Evolutionary conservation across 2,113 vertebrate species (phyloP).

Genomic region (Neotragus moschatus): DNA sequence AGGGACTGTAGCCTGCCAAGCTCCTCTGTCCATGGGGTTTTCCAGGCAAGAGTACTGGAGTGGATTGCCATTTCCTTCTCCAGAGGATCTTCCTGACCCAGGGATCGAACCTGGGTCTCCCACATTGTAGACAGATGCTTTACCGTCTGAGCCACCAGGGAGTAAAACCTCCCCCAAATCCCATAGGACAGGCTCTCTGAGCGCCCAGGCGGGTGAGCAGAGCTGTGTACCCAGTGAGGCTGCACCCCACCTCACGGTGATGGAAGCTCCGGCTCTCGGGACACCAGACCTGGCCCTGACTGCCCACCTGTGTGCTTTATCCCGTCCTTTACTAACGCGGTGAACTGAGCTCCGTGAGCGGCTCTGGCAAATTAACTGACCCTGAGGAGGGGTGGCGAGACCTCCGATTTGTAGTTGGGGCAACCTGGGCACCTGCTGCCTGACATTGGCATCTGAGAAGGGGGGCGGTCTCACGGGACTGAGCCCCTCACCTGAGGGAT

Average conservation of each 20-base stretch:
- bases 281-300: not conserved
- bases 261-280: accelerated
- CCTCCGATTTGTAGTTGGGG: accelerated
- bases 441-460: accelerated
- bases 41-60: no score
- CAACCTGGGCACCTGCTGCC: accelerated
- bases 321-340: accelerated
- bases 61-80: no score
- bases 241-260: not conserved
- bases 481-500: not conserved
- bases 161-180: no score
- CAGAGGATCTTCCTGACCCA: no score
- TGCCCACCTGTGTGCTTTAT: not conserved
- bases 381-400: not conserved
- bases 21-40: no score
- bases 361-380: not conserved
- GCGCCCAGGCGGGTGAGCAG: not conserved
- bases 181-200: no score
- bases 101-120: no score
- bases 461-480: accelerated
- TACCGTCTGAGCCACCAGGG: no score
- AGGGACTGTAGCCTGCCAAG: no score
- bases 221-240: accelerated
- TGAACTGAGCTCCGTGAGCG: not conserved
- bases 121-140: no score